phyloP scores from a whole-genome alignment of 2,888 invertebrate genomes.

The Lasioglossum leucozonium region DNA sequence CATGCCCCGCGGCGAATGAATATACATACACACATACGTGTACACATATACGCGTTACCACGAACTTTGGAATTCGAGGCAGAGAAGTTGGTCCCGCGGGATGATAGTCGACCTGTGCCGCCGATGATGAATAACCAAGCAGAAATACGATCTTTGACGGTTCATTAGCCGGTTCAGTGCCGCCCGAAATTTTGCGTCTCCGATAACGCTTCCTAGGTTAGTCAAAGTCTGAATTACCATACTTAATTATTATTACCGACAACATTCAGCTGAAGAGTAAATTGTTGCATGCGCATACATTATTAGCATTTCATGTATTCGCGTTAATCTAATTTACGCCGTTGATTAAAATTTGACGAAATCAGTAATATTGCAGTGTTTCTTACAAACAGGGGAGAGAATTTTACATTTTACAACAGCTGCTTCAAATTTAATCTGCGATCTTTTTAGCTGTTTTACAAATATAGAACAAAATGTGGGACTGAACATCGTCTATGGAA shows the following conservation, averaged over 20 bases:
- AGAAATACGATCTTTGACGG: slow-evolving; percentile 21
- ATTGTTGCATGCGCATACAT: not conserved
- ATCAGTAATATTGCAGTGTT: no score
- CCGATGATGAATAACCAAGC: slow-evolving; percentile 21
- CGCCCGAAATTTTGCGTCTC: not conserved
- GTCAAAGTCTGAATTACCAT: not conserved
- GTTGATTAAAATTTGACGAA: no score
- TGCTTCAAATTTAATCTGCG: no score
- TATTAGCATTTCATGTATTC: not conserved
- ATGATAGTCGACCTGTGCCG: not conserved
- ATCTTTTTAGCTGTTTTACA: no score
- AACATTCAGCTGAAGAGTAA: not conserved
- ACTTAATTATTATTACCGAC: not conserved
- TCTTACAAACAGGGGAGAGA: no score
- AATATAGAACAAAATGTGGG: no score
- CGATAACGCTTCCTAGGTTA: not conserved
- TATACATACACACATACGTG: not conserved
- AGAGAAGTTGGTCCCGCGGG: not conserved
- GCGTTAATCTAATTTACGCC: not conserved
- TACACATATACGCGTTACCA: not conserved
- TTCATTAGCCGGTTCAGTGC: slow-evolving; percentile 6
- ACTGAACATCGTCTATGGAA: no score
- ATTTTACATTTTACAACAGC: no score
- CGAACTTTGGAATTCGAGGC: slow-evolving; percentile 26
- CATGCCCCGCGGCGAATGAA: not conserved